Evolutionary conservation across 2,888 invertebrate genomes (phyloP).

Genomic region (Sarcophaga rosellei): DNA sequence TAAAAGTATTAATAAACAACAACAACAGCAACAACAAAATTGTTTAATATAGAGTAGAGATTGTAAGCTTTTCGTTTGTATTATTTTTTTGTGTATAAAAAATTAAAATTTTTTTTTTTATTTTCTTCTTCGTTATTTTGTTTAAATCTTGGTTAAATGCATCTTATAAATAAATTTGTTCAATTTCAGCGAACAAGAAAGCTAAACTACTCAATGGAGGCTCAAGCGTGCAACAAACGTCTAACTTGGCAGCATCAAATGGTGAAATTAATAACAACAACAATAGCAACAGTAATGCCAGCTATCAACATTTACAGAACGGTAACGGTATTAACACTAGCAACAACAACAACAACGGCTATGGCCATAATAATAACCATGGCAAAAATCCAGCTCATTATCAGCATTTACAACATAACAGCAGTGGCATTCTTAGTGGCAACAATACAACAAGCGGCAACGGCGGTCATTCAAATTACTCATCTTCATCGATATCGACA

Average conservation of each 20-base stretch:
- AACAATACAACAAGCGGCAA: slow-evolving; percentile 63
- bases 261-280: slow-evolving; percentile 62
- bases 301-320: slow-evolving; percentile 63
- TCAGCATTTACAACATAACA: slow-evolving; percentile 65
- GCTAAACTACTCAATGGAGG: slow-evolving; percentile 81
- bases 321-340: slow-evolving; percentile 42
- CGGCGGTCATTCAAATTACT: slow-evolving; percentile 60
- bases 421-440: slow-evolving; percentile 61
- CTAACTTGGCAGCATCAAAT: slow-evolving; percentile 56
- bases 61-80: background rate
- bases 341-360: slow-evolving; percentile 59
- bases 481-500: slow-evolving; percentile 62
- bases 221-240: slow-evolving; percentile 70
- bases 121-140: background rate
- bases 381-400: slow-evolving; percentile 66
- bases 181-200: slow-evolving; percentile 82
- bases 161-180: slow-evolving; percentile 80
- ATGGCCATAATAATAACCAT: slow-evolving; percentile 46
- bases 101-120: too few relatives aligned
- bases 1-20: background rate
- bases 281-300: slow-evolving; percentile 59
- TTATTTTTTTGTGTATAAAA: background rate
- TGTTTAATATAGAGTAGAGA: background rate
- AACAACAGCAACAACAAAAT: background rate
- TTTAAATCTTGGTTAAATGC: slow-evolving; percentile 47